A percentile compares a stretch with the other conserved stretches of the same genome.
These are phyloP conservation scores for Ectemnius continuus DNA, from an alignment of 2,888 invertebrate species.

Conservation along the genomic window DNA sequence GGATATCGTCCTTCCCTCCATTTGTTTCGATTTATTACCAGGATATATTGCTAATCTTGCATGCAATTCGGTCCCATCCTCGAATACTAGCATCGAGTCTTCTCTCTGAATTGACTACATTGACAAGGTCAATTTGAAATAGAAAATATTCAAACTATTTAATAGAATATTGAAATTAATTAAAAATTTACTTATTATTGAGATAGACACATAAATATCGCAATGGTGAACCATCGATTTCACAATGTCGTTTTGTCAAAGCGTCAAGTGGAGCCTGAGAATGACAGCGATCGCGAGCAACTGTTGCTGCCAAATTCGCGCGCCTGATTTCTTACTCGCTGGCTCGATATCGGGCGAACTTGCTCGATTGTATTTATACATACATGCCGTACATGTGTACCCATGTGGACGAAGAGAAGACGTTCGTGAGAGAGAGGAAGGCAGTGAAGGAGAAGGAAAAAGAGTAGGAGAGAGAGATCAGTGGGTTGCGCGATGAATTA, in stretches of 20 bases:
- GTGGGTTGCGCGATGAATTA: slow-evolving; percentile 75
- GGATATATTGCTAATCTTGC: not conserved
- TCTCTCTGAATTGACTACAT: too few species aligned
- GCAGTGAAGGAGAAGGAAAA: not conserved
- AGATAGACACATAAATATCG: too few species aligned
- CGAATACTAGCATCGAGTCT: too few species aligned
- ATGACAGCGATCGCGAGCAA: too few species aligned
- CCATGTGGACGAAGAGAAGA: not conserved
- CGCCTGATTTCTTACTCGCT: not conserved
- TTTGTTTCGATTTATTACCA: not conserved
- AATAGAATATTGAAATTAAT: too few species aligned
- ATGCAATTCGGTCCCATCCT: too few species aligned
- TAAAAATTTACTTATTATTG: too few species aligned
- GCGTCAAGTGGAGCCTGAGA: not conserved
- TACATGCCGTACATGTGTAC: slow-evolving; percentile 37
- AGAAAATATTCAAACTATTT: too few species aligned
- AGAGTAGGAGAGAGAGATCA: slow-evolving; percentile 22
- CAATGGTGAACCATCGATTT: too few species aligned
- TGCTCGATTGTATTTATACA: not conserved
- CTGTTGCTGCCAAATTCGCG: slow-evolving; percentile 7
- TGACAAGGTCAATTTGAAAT: too few species aligned
- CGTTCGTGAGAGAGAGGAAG: not conserved
- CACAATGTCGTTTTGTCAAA: too few species aligned
- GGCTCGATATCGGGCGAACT: not conserved
- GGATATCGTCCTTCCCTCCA: too few species aligned